Conservation (phyloP, 2,797 vertebrate genomes). For the Gallinago stenura region DNA sequence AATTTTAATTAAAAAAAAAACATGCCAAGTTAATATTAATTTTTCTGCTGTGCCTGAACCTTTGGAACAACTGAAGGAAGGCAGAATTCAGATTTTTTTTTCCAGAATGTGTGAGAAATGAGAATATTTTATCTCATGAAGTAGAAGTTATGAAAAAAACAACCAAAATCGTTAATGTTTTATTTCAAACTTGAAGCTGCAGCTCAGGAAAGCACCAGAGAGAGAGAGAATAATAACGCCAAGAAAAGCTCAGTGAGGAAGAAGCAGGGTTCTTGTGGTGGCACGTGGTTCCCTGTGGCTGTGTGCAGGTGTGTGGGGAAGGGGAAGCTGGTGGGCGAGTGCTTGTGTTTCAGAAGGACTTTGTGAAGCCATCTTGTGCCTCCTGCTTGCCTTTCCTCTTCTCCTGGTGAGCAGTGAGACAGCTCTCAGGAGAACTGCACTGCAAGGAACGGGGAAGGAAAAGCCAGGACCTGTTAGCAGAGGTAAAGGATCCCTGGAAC, state of each 20-base stretch:
- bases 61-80: background rate
- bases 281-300: background rate
- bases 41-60: background rate
- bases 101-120: background rate
- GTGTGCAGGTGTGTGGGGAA: background rate
- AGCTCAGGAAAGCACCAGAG: background rate
- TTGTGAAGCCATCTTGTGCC: background rate
- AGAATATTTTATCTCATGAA: background rate
- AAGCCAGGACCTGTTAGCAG: background rate
- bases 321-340: background rate
- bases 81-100: background rate
- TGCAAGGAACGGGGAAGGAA: background rate
- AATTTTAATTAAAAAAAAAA: background rate
- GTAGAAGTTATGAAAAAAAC: background rate
- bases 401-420: background rate
- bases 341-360: background rate
- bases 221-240: background rate
- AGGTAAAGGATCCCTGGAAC: background rate
- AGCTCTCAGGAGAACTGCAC: background rate
- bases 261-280: background rate
- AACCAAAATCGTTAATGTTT: background rate
- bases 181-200: background rate
- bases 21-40: accelerated
- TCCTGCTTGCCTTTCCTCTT: background rate
- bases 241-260: accelerated